Percentiles rank a stretch among this genome's conserved stretches.
Conservation (phyloP, 2,797 vertebrate genomes). For the Bufotes viridis region DNA sequence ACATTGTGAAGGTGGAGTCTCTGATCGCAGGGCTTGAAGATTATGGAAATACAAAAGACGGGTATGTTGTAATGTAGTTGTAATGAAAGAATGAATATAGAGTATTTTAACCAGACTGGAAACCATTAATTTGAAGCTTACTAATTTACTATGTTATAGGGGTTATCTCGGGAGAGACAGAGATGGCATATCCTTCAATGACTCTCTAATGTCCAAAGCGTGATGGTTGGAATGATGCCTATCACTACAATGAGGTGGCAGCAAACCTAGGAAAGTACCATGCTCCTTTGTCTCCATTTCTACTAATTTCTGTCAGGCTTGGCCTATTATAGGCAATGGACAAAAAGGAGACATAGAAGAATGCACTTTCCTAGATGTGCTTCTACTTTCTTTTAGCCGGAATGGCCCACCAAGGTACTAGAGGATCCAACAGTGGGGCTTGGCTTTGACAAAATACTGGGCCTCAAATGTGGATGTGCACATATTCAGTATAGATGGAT, state of each 20-base stretch:
- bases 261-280: neutral
- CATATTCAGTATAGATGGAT: too few relatives aligned
- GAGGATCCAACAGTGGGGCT: too few relatives aligned
- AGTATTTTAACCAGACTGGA: neutral
- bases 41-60: neutral
- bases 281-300: neutral
- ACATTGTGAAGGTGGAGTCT: too few relatives aligned
- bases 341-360: neutral
- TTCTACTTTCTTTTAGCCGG: neutral
- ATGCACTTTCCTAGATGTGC: neutral
- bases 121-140: neutral
- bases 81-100: neutral
- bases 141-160: neutral
- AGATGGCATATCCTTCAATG: neutral
- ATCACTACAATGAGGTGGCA: neutral
- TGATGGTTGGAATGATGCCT: neutral
- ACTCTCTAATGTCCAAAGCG: neutral
- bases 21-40: neutral
- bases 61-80: neutral
- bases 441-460: too few relatives aligned
- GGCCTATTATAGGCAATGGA: neutral
- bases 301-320: neutral
- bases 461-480: too few relatives aligned
- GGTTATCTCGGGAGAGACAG: neutral
- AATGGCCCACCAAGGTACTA: too few relatives aligned